A percentile compares a stretch with the other conserved stretches of the same genome.
Evolutionary conservation across 2,888 invertebrate species (phyloP).

Genomic region (Heteromurus nitidus): DNA sequence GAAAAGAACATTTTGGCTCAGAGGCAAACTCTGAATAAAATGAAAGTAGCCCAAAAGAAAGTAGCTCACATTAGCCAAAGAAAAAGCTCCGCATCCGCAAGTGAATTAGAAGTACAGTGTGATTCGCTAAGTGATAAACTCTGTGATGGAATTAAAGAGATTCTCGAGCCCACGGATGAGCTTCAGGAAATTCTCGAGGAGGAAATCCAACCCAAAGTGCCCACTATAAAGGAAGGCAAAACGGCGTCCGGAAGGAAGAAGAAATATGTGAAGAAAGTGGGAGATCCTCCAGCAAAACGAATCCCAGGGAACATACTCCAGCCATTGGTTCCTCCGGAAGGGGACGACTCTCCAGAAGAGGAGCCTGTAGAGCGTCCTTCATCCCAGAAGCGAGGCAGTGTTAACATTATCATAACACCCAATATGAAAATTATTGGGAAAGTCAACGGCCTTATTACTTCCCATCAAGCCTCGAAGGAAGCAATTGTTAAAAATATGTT

Average conservation of each 20-base stretch:
- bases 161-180: conserved; percentile 9
- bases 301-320: conserved; percentile 55
- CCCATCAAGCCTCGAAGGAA: conserved; percentile 14
- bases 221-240: conserved; percentile 18
- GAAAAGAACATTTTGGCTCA: conserved; percentile 65
- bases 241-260: conserved; percentile 26
- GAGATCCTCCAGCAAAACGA: conserved; percentile 46
- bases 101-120: conserved; percentile 58
- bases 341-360: conserved; percentile 19
- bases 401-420: too few relatives aligned
- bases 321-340: conserved; percentile 35
- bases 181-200: conserved; percentile 14
- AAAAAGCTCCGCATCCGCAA: conserved; percentile 54
- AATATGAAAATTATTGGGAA: conserved; percentile 27
- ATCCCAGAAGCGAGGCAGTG: conserved; percentile 27
- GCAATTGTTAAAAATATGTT: conserved; percentile 42
- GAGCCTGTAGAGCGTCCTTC: not conserved
- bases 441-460: conserved; percentile 37
- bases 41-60: conserved; percentile 30
- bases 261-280: conserved; percentile 54
- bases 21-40: conserved; percentile 33
- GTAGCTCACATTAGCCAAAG: conserved; percentile 43
- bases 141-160: conserved; percentile 37
- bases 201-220: conserved; percentile 21
- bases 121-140: conserved; percentile 47